Percentiles rank a stretch among this genome's conserved stretches.
Conservation (phyloP, 2,113 vertebrate genomes). For the Etia nguti region DNA sequence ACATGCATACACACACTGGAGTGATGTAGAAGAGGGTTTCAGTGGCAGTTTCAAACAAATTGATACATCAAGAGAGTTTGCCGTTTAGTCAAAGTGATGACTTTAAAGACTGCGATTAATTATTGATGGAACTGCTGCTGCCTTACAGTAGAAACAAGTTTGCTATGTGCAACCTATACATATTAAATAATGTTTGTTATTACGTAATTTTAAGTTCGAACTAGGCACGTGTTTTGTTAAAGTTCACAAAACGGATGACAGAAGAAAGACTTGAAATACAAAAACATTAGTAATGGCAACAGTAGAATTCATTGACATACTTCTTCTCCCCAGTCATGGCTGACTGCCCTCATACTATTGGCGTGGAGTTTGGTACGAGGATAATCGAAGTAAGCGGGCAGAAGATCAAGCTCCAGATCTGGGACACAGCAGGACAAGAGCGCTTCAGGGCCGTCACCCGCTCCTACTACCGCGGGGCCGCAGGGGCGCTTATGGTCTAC, state of each 20-base stretch:
- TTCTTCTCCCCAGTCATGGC: conserved; percentile 85
- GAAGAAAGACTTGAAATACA: background rate
- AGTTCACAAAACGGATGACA: background rate
- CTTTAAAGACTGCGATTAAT: background rate
- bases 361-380: conserved; percentile 96
- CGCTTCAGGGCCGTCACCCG: conserved; percentile 96
- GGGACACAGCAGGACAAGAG: conserved; percentile 98
- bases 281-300: background rate
- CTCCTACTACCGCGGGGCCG: conserved; percentile 97
- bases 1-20: background rate
- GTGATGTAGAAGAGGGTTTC: conserved; percentile 1
- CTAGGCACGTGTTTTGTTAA: background rate
- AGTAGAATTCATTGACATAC: background rate
- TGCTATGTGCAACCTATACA: background rate
- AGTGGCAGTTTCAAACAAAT: background rate
- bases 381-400: conserved; percentile 99
- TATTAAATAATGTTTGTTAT: background rate
- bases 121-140: conserved; percentile 27
- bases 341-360: conserved; percentile 98
- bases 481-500: conserved; percentile 98
- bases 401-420: conserved; percentile 99
- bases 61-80: background rate
- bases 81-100: background rate
- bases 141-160: background rate
- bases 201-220: background rate